Evolutionary conservation across 2,888 invertebrate species (phyloP).

Genomic region (Aphrophora alni): DNA sequence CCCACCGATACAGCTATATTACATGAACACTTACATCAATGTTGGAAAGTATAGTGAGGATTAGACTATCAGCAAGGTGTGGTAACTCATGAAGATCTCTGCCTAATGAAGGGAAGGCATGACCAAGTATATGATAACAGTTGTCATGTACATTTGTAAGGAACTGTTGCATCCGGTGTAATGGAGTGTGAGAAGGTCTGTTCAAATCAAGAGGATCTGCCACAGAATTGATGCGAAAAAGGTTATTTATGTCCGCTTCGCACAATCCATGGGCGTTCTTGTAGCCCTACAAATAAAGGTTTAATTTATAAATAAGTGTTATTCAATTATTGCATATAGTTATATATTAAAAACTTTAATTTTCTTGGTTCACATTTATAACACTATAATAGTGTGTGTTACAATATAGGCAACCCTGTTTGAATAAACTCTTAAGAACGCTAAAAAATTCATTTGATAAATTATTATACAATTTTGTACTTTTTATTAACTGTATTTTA

Average conservation of each 20-base stretch:
- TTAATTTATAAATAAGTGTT: no score
- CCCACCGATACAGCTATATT: no score
- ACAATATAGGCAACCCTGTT: no score
- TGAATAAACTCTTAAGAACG: no score
- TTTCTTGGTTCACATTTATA: no score
- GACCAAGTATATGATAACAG: constrained; percentile 80
- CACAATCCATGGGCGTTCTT: constrained; percentile 73
- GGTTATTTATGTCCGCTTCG: constrained; percentile 77
- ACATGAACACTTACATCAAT: constrained; percentile 61
- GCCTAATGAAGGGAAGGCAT: constrained; percentile 79
- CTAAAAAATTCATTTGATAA: no score
- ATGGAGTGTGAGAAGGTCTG: constrained; percentile 58
- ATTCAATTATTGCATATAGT: no score
- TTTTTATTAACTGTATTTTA: no score
- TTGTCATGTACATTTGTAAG: constrained; percentile 79
- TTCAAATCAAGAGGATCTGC: constrained; percentile 49
- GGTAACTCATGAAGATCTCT: constrained; percentile 83
- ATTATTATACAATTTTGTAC: no score
- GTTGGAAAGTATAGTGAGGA: constrained; percentile 73
- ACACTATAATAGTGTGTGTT: no score
- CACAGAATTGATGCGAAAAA: constrained; percentile 67
- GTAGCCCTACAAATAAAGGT: constrained; percentile 61
- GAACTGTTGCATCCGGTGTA: constrained; percentile 86
- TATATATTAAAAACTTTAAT: no score
- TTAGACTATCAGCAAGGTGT: constrained; percentile 75